These are phyloP conservation scores for Lepus europaeus DNA, from an alignment of 2,113 vertebrate species.

Conservation along the genomic window DNA sequence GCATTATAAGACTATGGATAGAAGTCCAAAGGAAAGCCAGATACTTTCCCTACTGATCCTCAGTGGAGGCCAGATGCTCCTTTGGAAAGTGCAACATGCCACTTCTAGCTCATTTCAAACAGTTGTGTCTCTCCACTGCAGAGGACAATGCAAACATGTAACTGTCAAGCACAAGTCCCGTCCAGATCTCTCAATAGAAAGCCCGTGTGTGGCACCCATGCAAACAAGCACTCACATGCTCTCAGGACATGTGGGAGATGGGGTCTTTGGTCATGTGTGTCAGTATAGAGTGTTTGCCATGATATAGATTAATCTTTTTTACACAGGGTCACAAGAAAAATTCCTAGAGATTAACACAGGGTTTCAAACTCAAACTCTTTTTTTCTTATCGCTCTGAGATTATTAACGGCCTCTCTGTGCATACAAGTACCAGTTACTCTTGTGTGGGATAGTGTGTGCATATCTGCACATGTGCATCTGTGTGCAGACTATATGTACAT, in stretches of 20 bases:
- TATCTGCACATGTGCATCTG: background rate
- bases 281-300: background rate
- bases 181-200: background rate
- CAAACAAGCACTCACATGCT: background rate
- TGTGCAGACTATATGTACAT: background rate
- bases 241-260: background rate
- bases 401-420: background rate
- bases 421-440: background rate
- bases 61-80: background rate
- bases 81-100: background rate
- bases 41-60: too few species aligned
- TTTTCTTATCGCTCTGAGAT: background rate
- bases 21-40: background rate
- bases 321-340: background rate
- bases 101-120: background rate
- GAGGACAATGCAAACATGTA: fast-evolving
- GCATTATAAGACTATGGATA: background rate
- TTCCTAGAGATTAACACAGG: background rate
- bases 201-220: background rate
- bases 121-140: background rate
- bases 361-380: constrained; percentile 24
- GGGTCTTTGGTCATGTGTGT: background rate
- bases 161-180: background rate
- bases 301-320: background rate
- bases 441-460: background rate